Percentiles rank a stretch among this genome's conserved stretches.
Evolutionary conservation across 2,797 vertebrate genomes (phyloP).

Genomic region (Myotis pilosus): DNA sequence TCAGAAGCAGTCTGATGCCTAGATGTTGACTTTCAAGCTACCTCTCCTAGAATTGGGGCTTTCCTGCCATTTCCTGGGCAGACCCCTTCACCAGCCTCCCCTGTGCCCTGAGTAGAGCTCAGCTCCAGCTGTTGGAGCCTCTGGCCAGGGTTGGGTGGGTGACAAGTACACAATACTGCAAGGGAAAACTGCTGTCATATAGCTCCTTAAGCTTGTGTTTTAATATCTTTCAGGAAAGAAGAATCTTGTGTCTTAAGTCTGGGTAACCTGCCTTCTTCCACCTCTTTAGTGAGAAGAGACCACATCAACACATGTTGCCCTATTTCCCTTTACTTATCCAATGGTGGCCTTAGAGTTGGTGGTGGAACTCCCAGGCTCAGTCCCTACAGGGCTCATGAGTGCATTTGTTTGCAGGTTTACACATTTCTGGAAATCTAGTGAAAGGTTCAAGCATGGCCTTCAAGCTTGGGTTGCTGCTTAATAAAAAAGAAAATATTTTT

Average conservation of each 20-base stretch:
- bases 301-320: neutral
- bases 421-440: conserved; percentile 11
- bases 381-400: neutral
- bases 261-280: neutral
- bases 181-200: neutral
- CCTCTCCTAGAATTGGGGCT: neutral
- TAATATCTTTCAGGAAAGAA: neutral
- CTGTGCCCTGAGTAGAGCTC: neutral
- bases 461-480: neutral
- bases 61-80: neutral
- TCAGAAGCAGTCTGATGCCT: neutral
- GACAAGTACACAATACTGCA: neutral
- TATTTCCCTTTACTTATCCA: neutral
- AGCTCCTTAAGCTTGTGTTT: neutral
- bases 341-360: neutral
- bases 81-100: neutral
- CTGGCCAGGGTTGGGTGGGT: neutral
- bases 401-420: neutral
- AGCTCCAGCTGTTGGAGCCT: neutral
- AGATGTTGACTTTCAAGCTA: neutral
- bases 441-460: conserved; percentile 31
- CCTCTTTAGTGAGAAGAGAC: neutral
- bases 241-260: neutral
- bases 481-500: neutral
- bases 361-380: neutral